Evolutionary conservation across 2,888 invertebrate genomes (phyloP).

Genomic region (Mylabris sibirica): DNA sequence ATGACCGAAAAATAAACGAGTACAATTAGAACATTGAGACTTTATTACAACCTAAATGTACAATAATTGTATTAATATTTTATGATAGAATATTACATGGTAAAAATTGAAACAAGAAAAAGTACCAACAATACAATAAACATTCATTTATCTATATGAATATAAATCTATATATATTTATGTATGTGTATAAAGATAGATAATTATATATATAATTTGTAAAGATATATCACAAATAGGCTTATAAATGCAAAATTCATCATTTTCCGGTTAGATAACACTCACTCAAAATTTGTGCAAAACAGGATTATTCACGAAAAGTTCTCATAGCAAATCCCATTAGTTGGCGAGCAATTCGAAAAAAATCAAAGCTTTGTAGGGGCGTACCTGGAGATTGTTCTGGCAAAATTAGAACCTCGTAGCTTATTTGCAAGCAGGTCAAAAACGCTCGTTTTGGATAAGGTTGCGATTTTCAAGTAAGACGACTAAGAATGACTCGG

Average conservation of each 20-base stretch:
- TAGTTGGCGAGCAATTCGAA: no score
- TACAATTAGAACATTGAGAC: constrained; percentile 12
- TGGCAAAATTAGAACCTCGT: no score
- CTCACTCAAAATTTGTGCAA: background rate
- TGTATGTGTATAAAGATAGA: no score
- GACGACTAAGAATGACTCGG: no score
- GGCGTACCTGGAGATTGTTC: no score
- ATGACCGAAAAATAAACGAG: background rate
- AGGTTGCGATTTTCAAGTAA: no score
- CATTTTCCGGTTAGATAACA: background rate
- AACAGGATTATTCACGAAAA: no score
- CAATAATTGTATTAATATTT: background rate
- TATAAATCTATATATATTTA: background rate
- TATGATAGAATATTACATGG: background rate
- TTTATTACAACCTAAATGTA: constrained; percentile 12
- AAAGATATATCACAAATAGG: constrained; percentile 9
- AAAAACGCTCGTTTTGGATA: no score
- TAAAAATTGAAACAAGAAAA: constrained; percentile 6
- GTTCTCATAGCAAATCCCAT: no score
- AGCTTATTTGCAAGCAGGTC: no score
- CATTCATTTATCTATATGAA: constrained; percentile 8
- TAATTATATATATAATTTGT: constrained; percentile 4
- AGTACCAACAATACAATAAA: background rate
- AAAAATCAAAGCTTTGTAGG: no score
- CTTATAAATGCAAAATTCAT: background rate